A percentile compares a stretch with the other conserved stretches of the same genome.
phyloP scores from a whole-genome alignment of 1,140 invertebrate species.

The Drosophila repleta region DNA sequence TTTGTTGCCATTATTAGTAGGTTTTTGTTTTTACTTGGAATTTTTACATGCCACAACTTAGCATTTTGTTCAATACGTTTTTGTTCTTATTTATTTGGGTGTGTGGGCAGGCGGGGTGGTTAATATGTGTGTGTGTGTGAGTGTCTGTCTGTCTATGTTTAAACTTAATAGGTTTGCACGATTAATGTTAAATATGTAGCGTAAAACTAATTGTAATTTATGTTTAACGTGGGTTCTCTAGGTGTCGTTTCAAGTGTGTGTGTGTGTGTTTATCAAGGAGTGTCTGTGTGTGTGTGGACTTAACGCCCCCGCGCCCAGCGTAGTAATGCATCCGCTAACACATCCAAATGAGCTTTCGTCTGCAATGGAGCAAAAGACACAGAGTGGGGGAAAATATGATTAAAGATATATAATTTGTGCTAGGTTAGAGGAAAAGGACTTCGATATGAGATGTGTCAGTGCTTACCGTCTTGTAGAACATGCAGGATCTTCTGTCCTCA shows the following conservation, averaged over 20 bases:
- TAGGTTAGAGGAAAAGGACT: too few relatives aligned
- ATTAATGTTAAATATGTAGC: constrained; percentile 52
- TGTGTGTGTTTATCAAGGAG: constrained; percentile 25
- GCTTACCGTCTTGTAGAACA: constrained; percentile 98
- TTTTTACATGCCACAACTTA: constrained; percentile 46
- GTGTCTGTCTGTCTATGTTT: constrained; percentile 34
- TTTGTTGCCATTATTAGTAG: constrained; percentile 50
- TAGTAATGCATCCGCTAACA: constrained; percentile 95
- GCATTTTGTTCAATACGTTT: constrained; percentile 38
- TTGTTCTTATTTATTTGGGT: constrained; percentile 20
- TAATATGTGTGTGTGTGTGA: constrained; percentile 21
- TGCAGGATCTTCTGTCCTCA: constrained; percentile 96
- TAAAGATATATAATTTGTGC: neutral
- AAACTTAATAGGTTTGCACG: constrained; percentile 44
- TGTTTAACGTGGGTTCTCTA: constrained; percentile 62
- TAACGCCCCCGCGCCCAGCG: constrained; percentile 96
- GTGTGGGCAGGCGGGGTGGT: constrained; percentile 54
- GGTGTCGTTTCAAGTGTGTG: constrained; percentile 37
- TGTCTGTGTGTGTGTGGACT: constrained; percentile 38
- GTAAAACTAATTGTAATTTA: constrained; percentile 70
- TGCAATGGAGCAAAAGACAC: constrained; percentile 85
- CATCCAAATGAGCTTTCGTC: constrained; percentile 97
- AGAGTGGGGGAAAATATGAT: neutral
- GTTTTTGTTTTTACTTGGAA: constrained; percentile 40
- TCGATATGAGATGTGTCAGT: neutral